A percentile compares a stretch with the other conserved stretches of the same genome.
These are phyloP conservation scores for Phanerotoma sp. DNA, from an alignment of 2,888 invertebrate species.

Conservation along the genomic window DNA sequence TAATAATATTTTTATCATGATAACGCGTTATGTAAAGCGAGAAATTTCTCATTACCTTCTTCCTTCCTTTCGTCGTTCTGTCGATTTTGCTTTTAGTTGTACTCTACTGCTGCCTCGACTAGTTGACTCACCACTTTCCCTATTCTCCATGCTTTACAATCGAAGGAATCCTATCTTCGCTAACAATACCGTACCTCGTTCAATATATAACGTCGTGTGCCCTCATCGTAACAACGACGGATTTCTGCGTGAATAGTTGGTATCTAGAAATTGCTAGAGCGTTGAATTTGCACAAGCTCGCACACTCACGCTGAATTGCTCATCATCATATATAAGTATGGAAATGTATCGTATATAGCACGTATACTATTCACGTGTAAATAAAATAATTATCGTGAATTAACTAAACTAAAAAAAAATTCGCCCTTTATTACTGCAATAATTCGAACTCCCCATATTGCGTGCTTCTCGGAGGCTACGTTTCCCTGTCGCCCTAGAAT, in stretches of 20 bases:
- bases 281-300: constrained; percentile 24
- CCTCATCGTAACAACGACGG: constrained; percentile 39
- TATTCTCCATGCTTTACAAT: constrained; percentile 34
- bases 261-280: constrained; percentile 28
- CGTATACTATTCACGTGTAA: too few species aligned
- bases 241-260: constrained; percentile 39
- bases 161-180: constrained; percentile 48
- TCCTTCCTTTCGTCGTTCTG: constrained; percentile 29
- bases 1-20: constrained; percentile 36
- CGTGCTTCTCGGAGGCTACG: too few species aligned
- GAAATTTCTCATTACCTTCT: constrained; percentile 20
- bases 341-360: too few species aligned
- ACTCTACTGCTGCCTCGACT: not conserved
- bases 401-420: too few species aligned
- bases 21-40: constrained; percentile 46
- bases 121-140: not conserved
- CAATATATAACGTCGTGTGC: constrained; percentile 44
- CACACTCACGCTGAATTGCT: too few species aligned
- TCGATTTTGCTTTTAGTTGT: constrained; percentile 20
- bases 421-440: too few species aligned
- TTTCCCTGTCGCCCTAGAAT: too few species aligned
- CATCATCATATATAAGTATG: too few species aligned
- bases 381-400: too few species aligned
- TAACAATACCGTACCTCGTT: constrained; percentile 41
- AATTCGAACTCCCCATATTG: too few species aligned